Evolutionary conservation across 2,113 vertebrate species (phyloP), one percentile per base, ranked within the genome.

Genomic region (Larimichthys polyactis): DNA sequence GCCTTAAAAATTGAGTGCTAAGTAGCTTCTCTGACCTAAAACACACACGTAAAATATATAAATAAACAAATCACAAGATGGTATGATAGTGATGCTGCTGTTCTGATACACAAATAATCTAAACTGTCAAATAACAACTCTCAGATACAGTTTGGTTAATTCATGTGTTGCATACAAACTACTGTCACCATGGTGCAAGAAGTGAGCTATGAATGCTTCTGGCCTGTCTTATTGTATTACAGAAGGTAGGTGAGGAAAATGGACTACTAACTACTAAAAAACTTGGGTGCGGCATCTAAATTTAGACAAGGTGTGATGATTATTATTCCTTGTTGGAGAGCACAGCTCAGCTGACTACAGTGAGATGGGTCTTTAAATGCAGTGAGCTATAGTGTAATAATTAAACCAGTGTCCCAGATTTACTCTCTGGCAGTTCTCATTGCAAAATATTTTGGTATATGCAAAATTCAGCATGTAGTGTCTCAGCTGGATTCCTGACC

Each of bases 401-500:
- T 91, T 86, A 89, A 87, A 86, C 85, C 77, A 24, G 79, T 75
- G 90, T 90, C 91, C 91, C 73, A 89, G 87, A 91, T 93, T 90
- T 86, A 74, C 62, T 71, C 62, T 77, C 85, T 83, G 83, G 70
- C 69, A 77, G 43, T 87, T 86, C 73, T 89, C 43, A 22, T 46
- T 78, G 75, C 67, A 85, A 90, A 91, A 89, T 91, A 88, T 93
- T 89, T 92, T 87, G 82, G 85, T 86, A 83, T 87, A 91, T 92
- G 89, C 83, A 91, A 91, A 89, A 92, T 89, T 84, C 84, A 83
- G 81, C 73, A 52, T 84, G 58, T 69, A 81, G 79, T 29, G 87
- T 90, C 90, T 93, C 91, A 79, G 81, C 64, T 92, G 90, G 85
- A 90, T 90, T 91, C 85, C 83, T 91, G 87, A 91, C 93, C 91